These are phyloP conservation scores for Embidobia sp. DNA, from an alignment of 2,888 invertebrate genomes.

Conservation along the genomic window DNA sequence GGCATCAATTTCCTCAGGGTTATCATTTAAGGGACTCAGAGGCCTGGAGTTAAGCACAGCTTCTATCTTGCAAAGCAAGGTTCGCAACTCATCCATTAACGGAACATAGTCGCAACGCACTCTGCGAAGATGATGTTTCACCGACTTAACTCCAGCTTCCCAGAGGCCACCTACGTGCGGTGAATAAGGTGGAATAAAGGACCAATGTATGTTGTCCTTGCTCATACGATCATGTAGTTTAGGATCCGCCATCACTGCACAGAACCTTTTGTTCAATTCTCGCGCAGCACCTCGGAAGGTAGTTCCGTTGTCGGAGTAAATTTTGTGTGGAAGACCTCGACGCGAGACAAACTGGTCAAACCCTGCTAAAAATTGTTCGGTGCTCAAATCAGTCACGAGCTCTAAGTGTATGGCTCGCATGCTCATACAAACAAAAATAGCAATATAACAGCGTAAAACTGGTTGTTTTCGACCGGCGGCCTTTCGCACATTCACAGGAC, in stretches of 20 bases:
- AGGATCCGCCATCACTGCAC: background rate
- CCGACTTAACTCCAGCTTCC: constrained; percentile 2
- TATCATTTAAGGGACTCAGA: constrained; percentile 25
- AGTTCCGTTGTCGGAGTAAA: constrained; percentile 49
- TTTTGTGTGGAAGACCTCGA: constrained; percentile 3
- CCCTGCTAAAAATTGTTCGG: background rate
- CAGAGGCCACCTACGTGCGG: constrained; percentile 4
- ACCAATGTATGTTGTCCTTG: constrained; percentile 13
- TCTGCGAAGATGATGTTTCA: constrained; percentile 19
- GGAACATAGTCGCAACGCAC: too few relatives aligned
- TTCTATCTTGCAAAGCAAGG: constrained; percentile 45
- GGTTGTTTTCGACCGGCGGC: constrained; percentile 54
- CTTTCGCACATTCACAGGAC: constrained; percentile 55
- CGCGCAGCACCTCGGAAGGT: constrained; percentile 38
- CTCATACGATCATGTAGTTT: background rate
- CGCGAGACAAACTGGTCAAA: constrained; percentile 15
- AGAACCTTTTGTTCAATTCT: constrained; percentile 35
- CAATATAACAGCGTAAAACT: constrained; percentile 1
- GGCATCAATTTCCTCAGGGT: constrained; percentile 44
- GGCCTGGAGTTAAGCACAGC: constrained; percentile 58
- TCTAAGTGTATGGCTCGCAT: constrained; percentile 8
- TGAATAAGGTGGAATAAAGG: constrained; percentile 28
- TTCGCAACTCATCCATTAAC: constrained; percentile 14
- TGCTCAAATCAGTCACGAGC: constrained; percentile 2
- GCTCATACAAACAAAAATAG: constrained; percentile 18